Evolutionary conservation across 1,140 invertebrate species (phyloP).

Genomic region (Ceratosolen solmsi): DNA sequence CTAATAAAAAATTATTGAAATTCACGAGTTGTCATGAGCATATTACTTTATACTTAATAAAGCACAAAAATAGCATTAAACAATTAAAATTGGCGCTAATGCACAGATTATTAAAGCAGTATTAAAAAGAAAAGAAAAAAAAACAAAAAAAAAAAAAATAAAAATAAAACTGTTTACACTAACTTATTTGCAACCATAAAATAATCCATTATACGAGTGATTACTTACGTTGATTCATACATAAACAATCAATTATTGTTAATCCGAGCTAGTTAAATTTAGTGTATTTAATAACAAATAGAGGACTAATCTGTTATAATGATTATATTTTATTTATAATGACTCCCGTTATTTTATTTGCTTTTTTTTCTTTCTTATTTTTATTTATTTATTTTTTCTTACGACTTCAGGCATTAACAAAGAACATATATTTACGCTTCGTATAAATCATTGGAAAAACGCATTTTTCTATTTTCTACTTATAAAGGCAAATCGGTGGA

Average conservation of each 20-base stretch:
- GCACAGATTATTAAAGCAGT: background rate
- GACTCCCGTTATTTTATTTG: too few species aligned
- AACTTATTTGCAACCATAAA: background rate
- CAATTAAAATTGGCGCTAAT: background rate
- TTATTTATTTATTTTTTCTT: too few species aligned
- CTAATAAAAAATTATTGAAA: background rate
- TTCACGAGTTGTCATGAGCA: background rate
- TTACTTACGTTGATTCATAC: background rate
- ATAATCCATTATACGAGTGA: too few species aligned
- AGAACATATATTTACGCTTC: too few species aligned
- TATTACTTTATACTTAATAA: background rate
- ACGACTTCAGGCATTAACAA: too few species aligned
- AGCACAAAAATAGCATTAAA: background rate
- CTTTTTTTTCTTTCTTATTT: too few species aligned
- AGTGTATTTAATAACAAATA: too few species aligned
- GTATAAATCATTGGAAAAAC: conserved; percentile 39
- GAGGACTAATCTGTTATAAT: too few species aligned
- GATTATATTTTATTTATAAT: too few species aligned
- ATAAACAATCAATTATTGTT: background rate
- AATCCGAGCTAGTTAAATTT: background rate
- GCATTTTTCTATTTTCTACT: conserved; percentile 41
- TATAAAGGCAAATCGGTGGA: conserved; percentile 51
- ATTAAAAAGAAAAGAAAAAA: too few species aligned
- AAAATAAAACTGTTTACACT: background rate
- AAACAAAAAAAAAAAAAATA: too few species aligned